Percentiles rank a stretch among this genome's conserved stretches.
These are phyloP conservation scores for Cotesia typhae DNA, from an alignment of 1,140 invertebrate genomes.

Conservation along the genomic window DNA sequence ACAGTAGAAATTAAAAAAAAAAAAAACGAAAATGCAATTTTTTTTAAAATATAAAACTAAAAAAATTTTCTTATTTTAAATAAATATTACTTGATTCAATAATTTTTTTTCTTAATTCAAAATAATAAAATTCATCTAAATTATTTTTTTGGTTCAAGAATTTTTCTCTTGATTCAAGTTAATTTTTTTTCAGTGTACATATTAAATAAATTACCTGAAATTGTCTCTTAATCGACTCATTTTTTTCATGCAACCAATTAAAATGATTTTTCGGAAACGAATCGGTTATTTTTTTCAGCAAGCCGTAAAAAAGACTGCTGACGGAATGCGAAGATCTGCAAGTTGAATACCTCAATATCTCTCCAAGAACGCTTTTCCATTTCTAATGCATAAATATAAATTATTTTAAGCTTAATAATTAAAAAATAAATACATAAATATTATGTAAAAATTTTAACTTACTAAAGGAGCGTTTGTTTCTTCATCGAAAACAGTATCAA, in stretches of 20 bases:
- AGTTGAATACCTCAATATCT: conserved; percentile 66
- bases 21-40: too few relatives aligned
- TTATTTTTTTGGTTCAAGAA: conserved; percentile 5
- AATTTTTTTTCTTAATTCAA: conserved; percentile 19
- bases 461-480: conserved; percentile 45
- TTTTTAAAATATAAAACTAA: too few relatives aligned
- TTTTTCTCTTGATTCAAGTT: neutral
- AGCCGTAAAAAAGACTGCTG: conserved; percentile 67
- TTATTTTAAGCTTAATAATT: neutral
- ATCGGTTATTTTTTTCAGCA: conserved; percentile 66
- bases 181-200: too few relatives aligned
- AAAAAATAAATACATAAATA: conserved; percentile 9
- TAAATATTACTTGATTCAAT: neutral
- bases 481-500: conserved; percentile 71
- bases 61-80: too few relatives aligned
- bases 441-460: neutral
- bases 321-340: conserved; percentile 69
- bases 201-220: conserved; percentile 63
- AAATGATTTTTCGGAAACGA: conserved; percentile 64
- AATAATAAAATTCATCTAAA: conserved; percentile 46
- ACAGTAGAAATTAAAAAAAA: too few relatives aligned
- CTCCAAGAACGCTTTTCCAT: conserved; percentile 67
- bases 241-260: conserved; percentile 64
- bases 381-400: conserved; percentile 48
- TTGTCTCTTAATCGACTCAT: conserved; percentile 68